phyloP scores from a whole-genome alignment of 2,113 vertebrate species.

The Orcinus orca region DNA sequence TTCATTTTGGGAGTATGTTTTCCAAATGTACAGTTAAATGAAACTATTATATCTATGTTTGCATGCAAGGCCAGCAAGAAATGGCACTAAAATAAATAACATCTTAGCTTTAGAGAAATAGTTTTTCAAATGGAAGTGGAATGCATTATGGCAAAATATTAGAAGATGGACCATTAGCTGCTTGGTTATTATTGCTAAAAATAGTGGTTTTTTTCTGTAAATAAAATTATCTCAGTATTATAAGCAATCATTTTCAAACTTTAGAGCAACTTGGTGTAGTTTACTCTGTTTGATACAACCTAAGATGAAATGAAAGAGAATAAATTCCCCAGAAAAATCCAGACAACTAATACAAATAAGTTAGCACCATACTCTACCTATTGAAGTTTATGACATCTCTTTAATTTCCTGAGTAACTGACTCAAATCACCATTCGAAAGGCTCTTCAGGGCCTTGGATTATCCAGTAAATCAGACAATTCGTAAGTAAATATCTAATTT shows the following conservation, averaged over 20 bases:
- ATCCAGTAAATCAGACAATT: not conserved
- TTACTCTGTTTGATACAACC: not conserved
- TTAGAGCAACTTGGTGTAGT: not conserved
- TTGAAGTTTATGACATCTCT: not conserved
- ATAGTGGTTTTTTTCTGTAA: not conserved
- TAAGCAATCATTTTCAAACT: not conserved
- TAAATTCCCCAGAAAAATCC: not conserved
- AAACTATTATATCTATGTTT: conserved; percentile 17
- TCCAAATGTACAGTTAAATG: conserved; percentile 13
- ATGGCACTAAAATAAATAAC: not conserved
- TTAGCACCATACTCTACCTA: not conserved
- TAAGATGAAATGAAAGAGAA: conserved; percentile 2
- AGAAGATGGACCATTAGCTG: not conserved
- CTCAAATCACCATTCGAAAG: conserved; percentile 16
- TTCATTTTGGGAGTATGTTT: not conserved
- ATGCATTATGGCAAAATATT: conserved; percentile 33
- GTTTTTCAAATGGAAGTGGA: conserved; percentile 5
- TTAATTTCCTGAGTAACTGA: not conserved
- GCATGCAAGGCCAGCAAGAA: not conserved
- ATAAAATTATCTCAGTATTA: not conserved
- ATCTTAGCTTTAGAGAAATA: not conserved
- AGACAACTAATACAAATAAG: not conserved
- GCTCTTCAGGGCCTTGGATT: not conserved
- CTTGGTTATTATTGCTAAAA: conserved; percentile 31
- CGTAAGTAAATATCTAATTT: not conserved